phyloP scores from a whole-genome alignment of 2,888 invertebrate species.

The Crematogaster levior region DNA sequence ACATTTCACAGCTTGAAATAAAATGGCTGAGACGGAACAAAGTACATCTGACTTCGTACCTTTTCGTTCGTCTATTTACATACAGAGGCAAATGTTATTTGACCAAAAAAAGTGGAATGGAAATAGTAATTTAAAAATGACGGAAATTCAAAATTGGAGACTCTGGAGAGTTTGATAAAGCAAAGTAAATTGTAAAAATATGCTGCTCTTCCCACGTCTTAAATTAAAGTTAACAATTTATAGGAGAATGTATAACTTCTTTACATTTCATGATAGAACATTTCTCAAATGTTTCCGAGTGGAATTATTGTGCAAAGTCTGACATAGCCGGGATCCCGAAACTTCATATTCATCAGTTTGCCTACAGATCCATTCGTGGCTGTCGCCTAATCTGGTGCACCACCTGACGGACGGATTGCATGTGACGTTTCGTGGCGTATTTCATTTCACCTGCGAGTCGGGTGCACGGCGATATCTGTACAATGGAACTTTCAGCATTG shows the following conservation, averaged over 20 bases:
- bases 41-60: neutral
- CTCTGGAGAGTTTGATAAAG: neutral
- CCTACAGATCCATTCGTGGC: slow-evolving; percentile 25
- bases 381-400: slow-evolving; percentile 45
- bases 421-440: slow-evolving; percentile 46
- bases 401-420: slow-evolving; percentile 47
- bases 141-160: neutral
- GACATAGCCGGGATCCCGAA: neutral
- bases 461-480: slow-evolving; percentile 16
- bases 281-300: neutral
- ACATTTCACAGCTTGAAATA: neutral
- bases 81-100: neutral
- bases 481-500: slow-evolving; percentile 41
- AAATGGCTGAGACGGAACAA: neutral
- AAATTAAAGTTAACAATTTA: neutral
- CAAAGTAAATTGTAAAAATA: neutral
- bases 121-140: slow-evolving; percentile 2
- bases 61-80: neutral
- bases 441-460: slow-evolving; percentile 48
- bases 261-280: neutral
- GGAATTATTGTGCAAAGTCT: slow-evolving; percentile 1
- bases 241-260: neutral
- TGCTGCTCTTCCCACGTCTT: neutral
- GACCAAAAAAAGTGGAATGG: neutral
- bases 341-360: slow-evolving; percentile 51